Evolutionary conservation across 2,113 vertebrate species (phyloP).

Genomic region (Oxygymnocypris stewartii): DNA sequence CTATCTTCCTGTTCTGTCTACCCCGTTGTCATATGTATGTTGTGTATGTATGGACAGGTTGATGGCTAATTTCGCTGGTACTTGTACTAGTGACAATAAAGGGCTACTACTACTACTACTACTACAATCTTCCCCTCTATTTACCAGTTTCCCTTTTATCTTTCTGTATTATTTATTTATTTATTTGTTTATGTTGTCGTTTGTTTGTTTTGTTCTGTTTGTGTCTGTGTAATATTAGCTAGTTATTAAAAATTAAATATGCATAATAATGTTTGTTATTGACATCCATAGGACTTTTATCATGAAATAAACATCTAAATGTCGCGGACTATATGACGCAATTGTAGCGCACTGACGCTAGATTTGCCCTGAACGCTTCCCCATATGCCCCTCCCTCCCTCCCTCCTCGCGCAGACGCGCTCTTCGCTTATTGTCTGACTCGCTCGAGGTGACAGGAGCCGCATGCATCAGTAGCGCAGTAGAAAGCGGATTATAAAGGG

Average conservation of each 20-base stretch:
- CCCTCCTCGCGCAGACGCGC: neutral
- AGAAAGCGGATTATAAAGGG: neutral
- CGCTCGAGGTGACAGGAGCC: neutral
- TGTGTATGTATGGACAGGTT: too few relatives aligned
- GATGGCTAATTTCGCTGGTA: too few relatives aligned
- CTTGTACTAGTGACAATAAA: too few relatives aligned
- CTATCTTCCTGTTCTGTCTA: too few relatives aligned
- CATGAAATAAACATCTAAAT: neutral
- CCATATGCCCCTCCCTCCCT: neutral
- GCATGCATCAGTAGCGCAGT: neutral
- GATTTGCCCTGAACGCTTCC: neutral
- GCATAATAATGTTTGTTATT: neutral
- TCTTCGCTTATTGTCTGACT: neutral
- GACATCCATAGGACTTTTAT: neutral
- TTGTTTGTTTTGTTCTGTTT: neutral
- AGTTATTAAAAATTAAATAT: neutral
- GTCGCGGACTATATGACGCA: constrained; percentile 2
- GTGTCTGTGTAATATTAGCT: neutral
- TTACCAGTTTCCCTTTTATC: neutral
- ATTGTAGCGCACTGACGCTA: neutral
- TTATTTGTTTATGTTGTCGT: neutral
- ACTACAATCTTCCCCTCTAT: neutral
- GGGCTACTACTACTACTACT: too few relatives aligned
- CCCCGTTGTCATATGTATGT: too few relatives aligned
- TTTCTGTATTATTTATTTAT: neutral